A percentile compares a stretch with the other conserved stretches of the same genome.
Evolutionary conservation across 2,113 vertebrate species (phyloP).

Genomic region (Sinocyclocheilus anophthalmus): DNA sequence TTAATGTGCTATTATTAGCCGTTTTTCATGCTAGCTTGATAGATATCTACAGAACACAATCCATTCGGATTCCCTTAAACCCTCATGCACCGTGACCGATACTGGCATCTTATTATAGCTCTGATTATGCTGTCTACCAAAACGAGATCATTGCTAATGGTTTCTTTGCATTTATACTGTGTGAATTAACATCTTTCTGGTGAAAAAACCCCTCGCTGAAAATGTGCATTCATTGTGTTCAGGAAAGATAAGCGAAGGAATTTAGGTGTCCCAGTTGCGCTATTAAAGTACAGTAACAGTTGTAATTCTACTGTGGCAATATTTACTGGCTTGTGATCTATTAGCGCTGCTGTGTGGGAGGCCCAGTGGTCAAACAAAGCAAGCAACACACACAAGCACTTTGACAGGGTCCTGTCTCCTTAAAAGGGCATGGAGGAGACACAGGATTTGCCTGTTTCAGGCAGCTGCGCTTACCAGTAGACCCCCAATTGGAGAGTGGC

Average conservation of each 20-base stretch:
- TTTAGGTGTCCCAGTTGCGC: background rate
- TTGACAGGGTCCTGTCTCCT: conserved; percentile 69
- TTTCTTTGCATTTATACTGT: background rate
- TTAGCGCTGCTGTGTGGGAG: conserved; percentile 54
- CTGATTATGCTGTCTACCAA: conserved; percentile 9
- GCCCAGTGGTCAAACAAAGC: conserved; percentile 52
- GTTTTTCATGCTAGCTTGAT: conserved; percentile 53
- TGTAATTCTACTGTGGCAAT: conserved; percentile 5
- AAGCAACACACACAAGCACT: conserved; percentile 37
- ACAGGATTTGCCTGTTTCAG: conserved; percentile 61
- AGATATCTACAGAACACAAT: conserved; percentile 48
- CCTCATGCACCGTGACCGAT: conserved; percentile 35
- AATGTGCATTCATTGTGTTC: background rate
- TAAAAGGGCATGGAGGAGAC: conserved; percentile 71
- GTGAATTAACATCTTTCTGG: background rate
- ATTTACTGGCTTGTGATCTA: conserved; percentile 30
- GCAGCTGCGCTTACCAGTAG: conserved; percentile 68
- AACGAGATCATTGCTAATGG: conserved; percentile 6
- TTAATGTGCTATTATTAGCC: conserved; percentile 60
- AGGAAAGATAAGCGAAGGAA: background rate
- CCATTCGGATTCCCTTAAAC: conserved; percentile 53
- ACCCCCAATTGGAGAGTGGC: conserved; percentile 46
- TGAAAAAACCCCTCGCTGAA: background rate
- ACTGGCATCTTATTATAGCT: conserved; percentile 39
- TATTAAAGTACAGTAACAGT: background rate